A percentile compares a stretch with the other conserved stretches of the same genome.
These are phyloP conservation scores for Callocephalon fimbriatum DNA, from an alignment of 2,113 vertebrate species.

Conservation along the genomic window DNA sequence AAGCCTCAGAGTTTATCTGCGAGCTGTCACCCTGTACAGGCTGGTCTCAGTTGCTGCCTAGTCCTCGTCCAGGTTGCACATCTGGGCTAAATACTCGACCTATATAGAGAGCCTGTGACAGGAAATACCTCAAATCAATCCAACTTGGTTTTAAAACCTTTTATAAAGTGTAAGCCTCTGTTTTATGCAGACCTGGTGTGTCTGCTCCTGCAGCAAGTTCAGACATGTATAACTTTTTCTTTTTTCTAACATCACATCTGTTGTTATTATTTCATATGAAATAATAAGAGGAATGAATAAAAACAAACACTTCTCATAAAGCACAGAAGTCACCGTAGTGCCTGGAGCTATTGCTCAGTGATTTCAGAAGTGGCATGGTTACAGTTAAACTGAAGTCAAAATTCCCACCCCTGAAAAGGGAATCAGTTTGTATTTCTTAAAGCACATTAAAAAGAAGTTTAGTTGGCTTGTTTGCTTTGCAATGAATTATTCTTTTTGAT, in stretches of 20 bases:
- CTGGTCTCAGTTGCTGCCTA: background rate
- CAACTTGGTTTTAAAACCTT: conserved; percentile 29
- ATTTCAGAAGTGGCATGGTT: background rate
- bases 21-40: background rate
- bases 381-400: conserved; percentile 7
- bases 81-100: conserved; percentile 54
- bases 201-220: background rate
- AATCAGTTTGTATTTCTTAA: background rate
- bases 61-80: conserved; percentile 31
- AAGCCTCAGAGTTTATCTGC: background rate
- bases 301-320: background rate
- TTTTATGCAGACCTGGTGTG: background rate
- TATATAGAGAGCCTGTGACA: conserved; percentile 33
- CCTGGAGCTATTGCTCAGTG: background rate
- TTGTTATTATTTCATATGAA: background rate
- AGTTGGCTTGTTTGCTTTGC: background rate
- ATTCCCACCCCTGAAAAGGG: background rate
- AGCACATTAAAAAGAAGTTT: background rate
- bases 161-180: background rate
- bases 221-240: background rate
- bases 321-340: accelerated
- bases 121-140: conserved; percentile 55
- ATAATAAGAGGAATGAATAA: background rate
- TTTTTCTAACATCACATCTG: background rate
- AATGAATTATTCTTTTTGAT: background rate